phyloP scores from a whole-genome alignment of 2,113 vertebrate genomes.

The Chaenocephalus aceratus region DNA sequence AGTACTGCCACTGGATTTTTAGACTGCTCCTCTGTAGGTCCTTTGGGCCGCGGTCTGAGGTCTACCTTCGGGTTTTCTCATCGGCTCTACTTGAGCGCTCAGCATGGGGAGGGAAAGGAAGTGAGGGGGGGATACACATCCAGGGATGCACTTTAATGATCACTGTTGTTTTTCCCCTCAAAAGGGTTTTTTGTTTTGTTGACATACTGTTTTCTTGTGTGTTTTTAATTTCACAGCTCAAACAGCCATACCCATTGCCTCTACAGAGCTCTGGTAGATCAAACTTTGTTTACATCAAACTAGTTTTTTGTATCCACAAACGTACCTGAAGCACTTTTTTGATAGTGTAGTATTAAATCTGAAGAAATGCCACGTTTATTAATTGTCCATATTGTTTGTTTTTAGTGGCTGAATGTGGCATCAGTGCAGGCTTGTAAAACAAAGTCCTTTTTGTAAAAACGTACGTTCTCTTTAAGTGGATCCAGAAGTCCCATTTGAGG shows the following conservation, averaged over 20 bases:
- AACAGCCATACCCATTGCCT: slow-evolving; percentile 81
- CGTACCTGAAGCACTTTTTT: slow-evolving; percentile 85
- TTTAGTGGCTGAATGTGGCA: slow-evolving; percentile 64
- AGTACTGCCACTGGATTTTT: slow-evolving; percentile 83
- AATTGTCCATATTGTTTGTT: slow-evolving; percentile 73
- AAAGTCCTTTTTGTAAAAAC: slow-evolving; percentile 65
- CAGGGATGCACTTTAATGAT: slow-evolving; percentile 84
- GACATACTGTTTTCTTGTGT: slow-evolving; percentile 58
- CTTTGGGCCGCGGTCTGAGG: slow-evolving; percentile 58
- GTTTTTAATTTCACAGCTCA: slow-evolving; percentile 72
- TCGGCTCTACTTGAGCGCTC: slow-evolving; percentile 57
- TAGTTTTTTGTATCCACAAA: slow-evolving; percentile 77
- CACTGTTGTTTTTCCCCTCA: slow-evolving; percentile 69
- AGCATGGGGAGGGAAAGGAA: slow-evolving; percentile 38
- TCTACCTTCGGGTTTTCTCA: slow-evolving; percentile 57
- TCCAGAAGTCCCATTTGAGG: slow-evolving; percentile 49
- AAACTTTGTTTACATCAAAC: slow-evolving; percentile 81
- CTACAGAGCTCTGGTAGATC: slow-evolving; percentile 76
- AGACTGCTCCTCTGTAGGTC: slow-evolving; percentile 68
- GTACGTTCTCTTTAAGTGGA: slow-evolving; percentile 49
- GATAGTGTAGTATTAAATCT: slow-evolving; percentile 78
- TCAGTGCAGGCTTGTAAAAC: slow-evolving; percentile 68
- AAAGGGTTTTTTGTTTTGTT: slow-evolving; percentile 29
- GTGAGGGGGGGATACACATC: slow-evolving; percentile 60
- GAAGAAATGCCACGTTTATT: slow-evolving; percentile 77